Base-by-base conservation (phyloP, 2,888 invertebrate genomes). In the Chrysolina haemoptera region DNA sequence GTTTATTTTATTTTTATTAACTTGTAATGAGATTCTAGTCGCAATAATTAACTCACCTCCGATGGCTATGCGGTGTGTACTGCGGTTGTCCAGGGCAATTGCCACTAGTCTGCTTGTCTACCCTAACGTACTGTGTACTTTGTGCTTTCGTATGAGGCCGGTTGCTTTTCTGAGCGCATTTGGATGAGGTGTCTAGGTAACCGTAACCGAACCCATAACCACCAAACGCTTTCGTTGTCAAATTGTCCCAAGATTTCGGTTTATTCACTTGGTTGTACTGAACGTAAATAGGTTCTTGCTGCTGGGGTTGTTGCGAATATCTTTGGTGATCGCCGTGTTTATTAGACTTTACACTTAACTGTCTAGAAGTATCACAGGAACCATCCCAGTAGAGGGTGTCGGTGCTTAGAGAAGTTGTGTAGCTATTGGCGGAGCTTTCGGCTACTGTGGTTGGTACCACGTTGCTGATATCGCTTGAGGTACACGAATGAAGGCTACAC, bases 241-340 rank as follows among this genome's bases (percentile, higher is more conserved):
- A 88, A 87, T 96, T 96, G 85, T 96, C 96, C 96, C 96, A 96
- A 0, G 96, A 96, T 86, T 96, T 96, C 0, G 96, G 96, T 84
- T 96, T 96, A 59, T 59, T 59, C 22, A n/a, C 59, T 66, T 81
- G 80, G 55, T 77, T 79, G 80, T 90, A 91, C 73, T 90, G 90
- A 6, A 86, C 85, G 76, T 80, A 90, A 83, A 85, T 89, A 82
- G 84, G 89, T 83, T 86, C 90, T 85, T 68, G 87, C 70, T 82
- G 79, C 69, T 81, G 80, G 53, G 82, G 81, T 68, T 83, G 85
- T 70, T 83, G 83, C 22, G 82, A 82, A 62, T 76, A 88, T 83
- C 83, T 87, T 85, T 82, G 90, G 88, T 86, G 81, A 43, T 82
- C 85, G 62, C 89, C 85, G 62, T 89, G 87, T 88, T 90, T 76